A percentile compares a stretch with the other conserved stretches of the same genome.
These are phyloP conservation scores for Ammodytes dubius DNA, from an alignment of 2,113 vertebrate genomes.

Conservation along the genomic window DNA sequence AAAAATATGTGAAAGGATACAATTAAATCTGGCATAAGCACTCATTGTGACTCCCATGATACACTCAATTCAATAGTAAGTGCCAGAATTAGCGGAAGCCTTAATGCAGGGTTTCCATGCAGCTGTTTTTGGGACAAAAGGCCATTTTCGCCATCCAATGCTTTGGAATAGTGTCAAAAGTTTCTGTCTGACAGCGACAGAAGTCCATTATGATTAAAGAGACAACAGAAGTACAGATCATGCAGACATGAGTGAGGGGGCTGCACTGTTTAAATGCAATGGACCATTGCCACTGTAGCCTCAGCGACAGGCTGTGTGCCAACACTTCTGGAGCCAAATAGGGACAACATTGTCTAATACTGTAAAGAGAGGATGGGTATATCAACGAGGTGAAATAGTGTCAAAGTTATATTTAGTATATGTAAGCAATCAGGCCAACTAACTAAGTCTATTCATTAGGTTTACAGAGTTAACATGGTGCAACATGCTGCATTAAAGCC, in stretches of 20 bases:
- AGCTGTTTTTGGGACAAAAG: slow-evolving; percentile 6
- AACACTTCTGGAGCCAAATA: neutral
- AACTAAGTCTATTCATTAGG: slow-evolving; percentile 13
- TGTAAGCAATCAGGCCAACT: slow-evolving; percentile 16
- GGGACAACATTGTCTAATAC: slow-evolving; percentile 2
- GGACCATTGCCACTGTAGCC: slow-evolving; percentile 30
- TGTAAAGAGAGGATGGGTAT: neutral
- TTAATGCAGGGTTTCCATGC: slow-evolving; percentile 8
- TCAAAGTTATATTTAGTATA: slow-evolving; percentile 20
- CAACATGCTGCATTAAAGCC: neutral
- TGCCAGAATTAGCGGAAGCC: neutral
- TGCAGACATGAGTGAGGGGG: slow-evolving; percentile 7
- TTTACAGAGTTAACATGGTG: neutral
- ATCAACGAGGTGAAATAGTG: neutral
- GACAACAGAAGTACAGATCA: slow-evolving; percentile 12
- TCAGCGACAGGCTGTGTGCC: slow-evolving; percentile 22
- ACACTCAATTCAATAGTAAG: slow-evolving; percentile 18
- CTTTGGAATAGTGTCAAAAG: neutral
- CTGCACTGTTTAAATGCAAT: slow-evolving; percentile 28
- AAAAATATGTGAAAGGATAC: slow-evolving; percentile 20
- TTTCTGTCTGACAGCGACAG: neutral
- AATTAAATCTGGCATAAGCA: slow-evolving; percentile 18
- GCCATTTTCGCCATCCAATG: neutral
- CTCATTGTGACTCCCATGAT: neutral
- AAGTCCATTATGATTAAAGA: slow-evolving; percentile 18